These are phyloP conservation scores for Drosophila gaucha DNA, from an alignment of 2,888 invertebrate genomes.

Conservation along the genomic window DNA sequence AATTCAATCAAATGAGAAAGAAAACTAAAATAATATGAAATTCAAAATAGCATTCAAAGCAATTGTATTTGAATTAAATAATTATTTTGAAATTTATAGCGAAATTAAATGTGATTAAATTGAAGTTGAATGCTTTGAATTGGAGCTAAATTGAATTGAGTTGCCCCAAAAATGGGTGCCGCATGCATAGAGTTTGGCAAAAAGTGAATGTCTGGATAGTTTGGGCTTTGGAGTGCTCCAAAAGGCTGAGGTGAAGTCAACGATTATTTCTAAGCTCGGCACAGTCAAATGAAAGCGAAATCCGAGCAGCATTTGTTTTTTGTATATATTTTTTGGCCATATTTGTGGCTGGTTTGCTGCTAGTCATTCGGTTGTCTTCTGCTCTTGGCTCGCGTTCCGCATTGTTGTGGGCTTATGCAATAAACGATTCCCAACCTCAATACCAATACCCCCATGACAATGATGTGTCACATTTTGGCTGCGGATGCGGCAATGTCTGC, in stretches of 20 bases:
- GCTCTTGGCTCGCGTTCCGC: constrained; percentile 40
- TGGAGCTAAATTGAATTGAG: no score
- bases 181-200: constrained; percentile 15
- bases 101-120: constrained; percentile 3
- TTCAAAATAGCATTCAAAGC: background rate
- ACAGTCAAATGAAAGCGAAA: constrained; percentile 53
- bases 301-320: constrained; percentile 29
- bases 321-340: constrained; percentile 30
- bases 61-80: constrained; percentile 4
- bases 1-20: background rate
- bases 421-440: constrained; percentile 34
- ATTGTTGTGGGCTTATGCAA: constrained; percentile 50
- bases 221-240: constrained; percentile 16
- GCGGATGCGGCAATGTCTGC: constrained; percentile 8
- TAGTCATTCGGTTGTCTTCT: constrained; percentile 44
- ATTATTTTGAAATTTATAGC: constrained; percentile 3
- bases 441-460: constrained; percentile 42
- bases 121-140: constrained; percentile 7
- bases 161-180: no score
- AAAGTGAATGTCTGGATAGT: constrained; percentile 51
- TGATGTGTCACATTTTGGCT: constrained; percentile 61
- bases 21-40: background rate
- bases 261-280: constrained; percentile 44
- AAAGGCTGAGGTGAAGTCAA: constrained; percentile 7
- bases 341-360: constrained; percentile 45